Evolutionary conservation across 2,113 vertebrate species (phyloP).

Genomic region (Arenaria interpres): DNA sequence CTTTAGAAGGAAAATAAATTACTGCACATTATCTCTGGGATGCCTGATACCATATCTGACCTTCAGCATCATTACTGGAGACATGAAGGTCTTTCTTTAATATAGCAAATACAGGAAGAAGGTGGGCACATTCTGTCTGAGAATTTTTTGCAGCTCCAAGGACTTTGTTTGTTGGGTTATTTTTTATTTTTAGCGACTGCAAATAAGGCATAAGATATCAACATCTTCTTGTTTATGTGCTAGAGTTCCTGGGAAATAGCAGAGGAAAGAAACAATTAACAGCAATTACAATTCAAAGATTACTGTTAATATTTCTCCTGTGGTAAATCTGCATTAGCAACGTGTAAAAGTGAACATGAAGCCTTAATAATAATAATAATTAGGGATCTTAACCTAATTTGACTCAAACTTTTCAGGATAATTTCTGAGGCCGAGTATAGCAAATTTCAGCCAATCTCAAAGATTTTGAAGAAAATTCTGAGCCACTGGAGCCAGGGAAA

Average conservation of each 20-base stretch:
- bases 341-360: background rate
- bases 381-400: background rate
- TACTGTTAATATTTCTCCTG: background rate
- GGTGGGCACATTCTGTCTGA: background rate
- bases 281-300: background rate
- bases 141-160: background rate
- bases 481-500: background rate
- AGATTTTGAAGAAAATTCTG: background rate
- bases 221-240: background rate
- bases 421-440: background rate
- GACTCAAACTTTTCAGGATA: background rate
- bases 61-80: constrained; percentile 69
- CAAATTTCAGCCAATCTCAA: background rate
- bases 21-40: constrained; percentile 47
- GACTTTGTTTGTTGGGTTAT: background rate
- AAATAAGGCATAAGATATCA: background rate
- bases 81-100: constrained; percentile 42
- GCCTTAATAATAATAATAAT: background rate
- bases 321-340: background rate
- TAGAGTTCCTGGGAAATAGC: background rate
- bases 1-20: constrained; percentile 69
- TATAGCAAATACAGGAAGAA: background rate
- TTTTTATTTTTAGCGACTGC: background rate
- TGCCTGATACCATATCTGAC: constrained; percentile 66
- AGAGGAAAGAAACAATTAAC: background rate